Evolutionary conservation across 2,797 vertebrate genomes (phyloP), one percentile per base, ranked within the genome.

Genomic region (Eulemur albifrons): DNA sequence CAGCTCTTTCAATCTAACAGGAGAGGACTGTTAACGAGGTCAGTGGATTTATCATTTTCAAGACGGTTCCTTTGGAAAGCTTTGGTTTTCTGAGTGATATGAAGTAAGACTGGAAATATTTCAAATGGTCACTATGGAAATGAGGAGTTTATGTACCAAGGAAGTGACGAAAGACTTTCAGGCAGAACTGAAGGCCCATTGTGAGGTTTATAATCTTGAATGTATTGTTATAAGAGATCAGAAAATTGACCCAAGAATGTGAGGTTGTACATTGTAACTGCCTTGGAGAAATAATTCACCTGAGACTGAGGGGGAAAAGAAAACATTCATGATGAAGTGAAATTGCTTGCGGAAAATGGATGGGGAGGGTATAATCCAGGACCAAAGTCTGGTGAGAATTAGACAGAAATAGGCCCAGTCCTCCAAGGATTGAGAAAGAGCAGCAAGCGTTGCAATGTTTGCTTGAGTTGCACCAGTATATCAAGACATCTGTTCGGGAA

Each of bases 401-500:
- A 57, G 14, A 9, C 61, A n/a, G 59, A 93, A 77, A 43, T 43
- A 87, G 21, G 32, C 17, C 27, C 45, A 35, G 25, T 35, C 21
- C 8, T 90, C 50, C 57, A 90, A 69, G 57, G 50, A 90, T 90
- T 87, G 67, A 84, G 38, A 88, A 97, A 93, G 23, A n/a, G 18
- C 20, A 79, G 83, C 13, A 11, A 32, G n/a, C 9, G 72, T 65
- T 88, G 13, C 77, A 45, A 93, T 70, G 0, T 1, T 72, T 83
- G 76, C 88, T 59, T 81, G 86, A 97, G 79, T 93, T 80, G 48
- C 10, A 90, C 9, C 38, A 88, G 27, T 90, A 57, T 82, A 69
- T 45, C 61, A 21, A 38, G 82, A 85, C 5, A 59, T 52, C 69
- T 65, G 15, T 75, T 88, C 70, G 45, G 38, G 89, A 13, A n/a